Percentiles rank a stretch among this genome's conserved stretches.
These are phyloP conservation scores for Crocallis elinguaria DNA, from an alignment of 2,888 invertebrate species.

Conservation along the genomic window DNA sequence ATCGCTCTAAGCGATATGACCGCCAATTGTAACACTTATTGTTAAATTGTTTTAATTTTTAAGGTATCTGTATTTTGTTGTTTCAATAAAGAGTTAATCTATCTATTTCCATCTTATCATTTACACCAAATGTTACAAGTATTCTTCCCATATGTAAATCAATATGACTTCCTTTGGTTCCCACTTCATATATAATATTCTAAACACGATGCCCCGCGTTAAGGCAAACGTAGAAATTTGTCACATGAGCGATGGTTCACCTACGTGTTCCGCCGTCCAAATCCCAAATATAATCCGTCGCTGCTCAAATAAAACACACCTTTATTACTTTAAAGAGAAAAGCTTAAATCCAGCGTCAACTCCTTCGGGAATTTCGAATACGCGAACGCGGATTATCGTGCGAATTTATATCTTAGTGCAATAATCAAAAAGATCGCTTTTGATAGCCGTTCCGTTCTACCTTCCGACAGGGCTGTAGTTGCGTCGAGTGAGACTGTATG, in stretches of 20 bases:
- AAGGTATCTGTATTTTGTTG: no score
- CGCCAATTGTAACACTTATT: no score
- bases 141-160: slow-evolving; percentile 74
- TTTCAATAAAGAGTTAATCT: no score
- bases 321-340: slow-evolving; percentile 83
- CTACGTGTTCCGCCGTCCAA: slow-evolving; percentile 82
- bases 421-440: slow-evolving; percentile 75
- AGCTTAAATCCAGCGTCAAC: slow-evolving; percentile 75
- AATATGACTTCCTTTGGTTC: slow-evolving; percentile 69
- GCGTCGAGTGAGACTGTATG: slow-evolving; percentile 77
- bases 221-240: slow-evolving; percentile 85
- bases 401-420: slow-evolving; percentile 78
- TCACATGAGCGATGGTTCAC: slow-evolving; percentile 85
- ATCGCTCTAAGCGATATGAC: no score
- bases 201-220: slow-evolving; percentile 81
- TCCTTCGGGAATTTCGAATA: slow-evolving; percentile 70
- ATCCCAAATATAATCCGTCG: slow-evolving; percentile 81
- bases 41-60: no score
- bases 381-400: slow-evolving; percentile 67
- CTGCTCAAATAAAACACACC: slow-evolving; percentile 81
- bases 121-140: slow-evolving; percentile 46
- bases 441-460: slow-evolving; percentile 51
- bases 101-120: slow-evolving; percentile 38
- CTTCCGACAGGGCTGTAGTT: slow-evolving; percentile 62
- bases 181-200: slow-evolving; percentile 77